phyloP scores from a whole-genome alignment of 2,888 invertebrate species.

The Lithophane socia region DNA sequence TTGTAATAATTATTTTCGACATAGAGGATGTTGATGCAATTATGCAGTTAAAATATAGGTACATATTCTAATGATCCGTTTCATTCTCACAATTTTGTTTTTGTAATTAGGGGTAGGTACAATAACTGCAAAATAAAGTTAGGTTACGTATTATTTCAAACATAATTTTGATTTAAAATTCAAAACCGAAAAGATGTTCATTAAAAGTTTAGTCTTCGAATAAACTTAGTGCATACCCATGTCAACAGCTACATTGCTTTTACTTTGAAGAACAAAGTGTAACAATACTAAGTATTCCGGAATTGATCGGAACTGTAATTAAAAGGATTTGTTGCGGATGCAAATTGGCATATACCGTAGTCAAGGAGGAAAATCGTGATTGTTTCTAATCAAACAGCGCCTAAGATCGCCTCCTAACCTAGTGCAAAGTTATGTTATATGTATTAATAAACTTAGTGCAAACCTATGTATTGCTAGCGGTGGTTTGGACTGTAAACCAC shows the following conservation, averaged over 20 bases:
- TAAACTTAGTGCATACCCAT: no score
- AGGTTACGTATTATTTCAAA: background rate
- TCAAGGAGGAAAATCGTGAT: background rate
- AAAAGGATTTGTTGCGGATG: slow-evolving; percentile 7
- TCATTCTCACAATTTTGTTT: no score
- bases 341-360: background rate
- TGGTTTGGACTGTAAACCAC: background rate
- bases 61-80: background rate
- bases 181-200: background rate
- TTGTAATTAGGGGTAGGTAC: background rate
- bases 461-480: background rate
- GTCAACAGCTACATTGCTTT: no score
- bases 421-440: no score
- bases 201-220: no score
- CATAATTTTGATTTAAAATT: background rate
- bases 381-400: background rate
- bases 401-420: background rate
- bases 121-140: background rate
- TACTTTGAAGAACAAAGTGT: no score
- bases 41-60: background rate
- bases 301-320: slow-evolving; percentile 30
- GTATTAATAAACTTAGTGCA: background rate
- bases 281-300: background rate
- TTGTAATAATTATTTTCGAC: background rate
- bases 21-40: background rate